These are phyloP conservation scores for Myocastor coypus DNA, from an alignment of 2,113 vertebrate species.

Conservation along the genomic window DNA sequence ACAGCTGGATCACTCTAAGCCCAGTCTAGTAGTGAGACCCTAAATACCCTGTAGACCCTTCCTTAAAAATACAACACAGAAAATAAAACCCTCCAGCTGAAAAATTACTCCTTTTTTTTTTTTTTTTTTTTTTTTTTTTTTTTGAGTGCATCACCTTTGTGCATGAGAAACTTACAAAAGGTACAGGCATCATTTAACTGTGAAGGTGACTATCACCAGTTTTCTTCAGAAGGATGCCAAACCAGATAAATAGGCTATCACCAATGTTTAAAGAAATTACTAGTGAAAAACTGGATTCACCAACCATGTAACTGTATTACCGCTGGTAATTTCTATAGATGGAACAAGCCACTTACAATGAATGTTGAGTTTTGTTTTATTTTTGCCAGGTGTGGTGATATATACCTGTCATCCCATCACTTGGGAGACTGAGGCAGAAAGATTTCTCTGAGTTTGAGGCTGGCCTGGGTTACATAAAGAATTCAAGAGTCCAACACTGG, in stretches of 20 bases:
- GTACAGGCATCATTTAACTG: neutral
- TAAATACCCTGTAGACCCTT: too few relatives aligned
- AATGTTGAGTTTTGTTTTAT: too few relatives aligned
- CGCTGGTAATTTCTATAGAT: neutral
- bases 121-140: too few relatives aligned
- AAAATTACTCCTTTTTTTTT: neutral
- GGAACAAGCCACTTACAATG: neutral
- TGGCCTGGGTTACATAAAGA: neutral
- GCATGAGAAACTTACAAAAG: neutral
- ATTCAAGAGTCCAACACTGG: neutral
- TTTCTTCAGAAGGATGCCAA: rapidly evolving
- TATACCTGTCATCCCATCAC: neutral
- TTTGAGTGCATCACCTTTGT: neutral
- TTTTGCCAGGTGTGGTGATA: neutral
- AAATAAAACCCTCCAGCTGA: neutral
- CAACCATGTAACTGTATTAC: neutral
- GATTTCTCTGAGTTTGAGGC: neutral
- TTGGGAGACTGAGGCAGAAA: neutral
- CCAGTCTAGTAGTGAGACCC: too few relatives aligned
- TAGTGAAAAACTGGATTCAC: neutral
- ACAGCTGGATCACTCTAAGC: too few relatives aligned
- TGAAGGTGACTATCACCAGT: neutral
- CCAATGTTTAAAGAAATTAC: neutral
- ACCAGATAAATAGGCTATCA: neutral
- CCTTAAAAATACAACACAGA: too few relatives aligned